Conservation (phyloP, 2,797 vertebrate species). For the Setipinna tenuifilis region DNA sequence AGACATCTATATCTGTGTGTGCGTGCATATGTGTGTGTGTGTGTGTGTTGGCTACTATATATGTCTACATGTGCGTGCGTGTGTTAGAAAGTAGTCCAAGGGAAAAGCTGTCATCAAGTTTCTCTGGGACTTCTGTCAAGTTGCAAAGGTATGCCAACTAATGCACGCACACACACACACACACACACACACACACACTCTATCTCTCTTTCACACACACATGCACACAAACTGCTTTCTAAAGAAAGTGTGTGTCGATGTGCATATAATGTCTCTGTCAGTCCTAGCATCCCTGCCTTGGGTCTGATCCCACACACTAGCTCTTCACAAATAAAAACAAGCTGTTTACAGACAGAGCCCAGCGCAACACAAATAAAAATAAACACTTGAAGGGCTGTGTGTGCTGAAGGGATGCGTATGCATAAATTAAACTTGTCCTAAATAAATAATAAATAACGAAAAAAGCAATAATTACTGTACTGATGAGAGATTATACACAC, state of each 20-base stretch:
- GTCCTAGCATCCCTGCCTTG: not conserved
- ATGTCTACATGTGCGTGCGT: not conserved
- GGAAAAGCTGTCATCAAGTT: not conserved
- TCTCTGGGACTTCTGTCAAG: not conserved
- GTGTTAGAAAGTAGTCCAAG: not conserved
- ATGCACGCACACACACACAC: not conserved
- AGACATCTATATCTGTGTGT: no score
- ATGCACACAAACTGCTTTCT: not conserved
- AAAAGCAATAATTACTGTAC: not conserved
- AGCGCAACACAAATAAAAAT: no score
- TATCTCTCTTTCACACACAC: no score
- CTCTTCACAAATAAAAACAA: not conserved
- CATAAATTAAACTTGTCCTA: not conserved
- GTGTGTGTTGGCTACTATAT: no score
- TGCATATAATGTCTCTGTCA: not conserved
- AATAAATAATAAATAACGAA: slow-evolving; percentile 9
- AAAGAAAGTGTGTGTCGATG: not conserved
- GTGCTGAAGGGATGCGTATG: not conserved
- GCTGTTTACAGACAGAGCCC: not conserved
- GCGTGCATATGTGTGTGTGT: not conserved
- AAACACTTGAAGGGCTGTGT: not conserved
- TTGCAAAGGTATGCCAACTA: not conserved
- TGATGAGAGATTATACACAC: not conserved
- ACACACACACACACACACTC: slow-evolving; percentile 5
- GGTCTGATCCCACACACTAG: no score